These are phyloP conservation scores for Sebastes trivittatus DNA, from an alignment of 2,797 vertebrate genomes.

Conservation along the genomic window DNA sequence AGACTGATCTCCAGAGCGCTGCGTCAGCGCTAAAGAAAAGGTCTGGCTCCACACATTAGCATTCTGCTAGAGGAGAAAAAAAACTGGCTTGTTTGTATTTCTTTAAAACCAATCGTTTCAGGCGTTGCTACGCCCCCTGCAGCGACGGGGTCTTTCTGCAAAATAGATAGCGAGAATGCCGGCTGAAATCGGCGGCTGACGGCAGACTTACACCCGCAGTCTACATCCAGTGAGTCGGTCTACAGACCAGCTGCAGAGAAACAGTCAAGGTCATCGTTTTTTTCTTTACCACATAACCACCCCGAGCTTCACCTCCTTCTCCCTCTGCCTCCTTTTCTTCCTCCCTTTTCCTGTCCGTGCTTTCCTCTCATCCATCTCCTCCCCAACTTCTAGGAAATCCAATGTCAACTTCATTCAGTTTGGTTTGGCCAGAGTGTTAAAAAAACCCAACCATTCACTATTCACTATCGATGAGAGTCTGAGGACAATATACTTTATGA, in stretches of 20 bases:
- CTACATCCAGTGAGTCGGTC: not conserved
- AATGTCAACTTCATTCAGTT: too few relatives aligned
- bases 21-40: not conserved
- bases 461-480: too few relatives aligned
- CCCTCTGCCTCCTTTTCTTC: not conserved
- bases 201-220: not conserved
- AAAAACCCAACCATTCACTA: not conserved
- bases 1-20: not conserved
- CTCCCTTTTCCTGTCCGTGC: not conserved
- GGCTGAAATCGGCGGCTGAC: not conserved
- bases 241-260: not conserved
- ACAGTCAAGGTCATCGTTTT: not conserved
- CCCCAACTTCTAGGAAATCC: too few relatives aligned
- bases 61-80: not conserved
- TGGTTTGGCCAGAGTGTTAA: not conserved
- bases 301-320: not conserved
- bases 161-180: not conserved
- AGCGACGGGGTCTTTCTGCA: not conserved
- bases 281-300: not conserved
- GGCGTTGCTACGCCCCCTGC: not conserved
- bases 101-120: not conserved
- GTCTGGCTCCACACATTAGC: not conserved
- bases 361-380: not conserved
- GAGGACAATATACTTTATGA: too few relatives aligned
- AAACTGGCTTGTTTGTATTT: not conserved